A percentile compares a stretch with the other conserved stretches of the same genome.
Conservation (phyloP, 92 coral and sea anemone genomes). For the Heteractis magnifica region DNA sequence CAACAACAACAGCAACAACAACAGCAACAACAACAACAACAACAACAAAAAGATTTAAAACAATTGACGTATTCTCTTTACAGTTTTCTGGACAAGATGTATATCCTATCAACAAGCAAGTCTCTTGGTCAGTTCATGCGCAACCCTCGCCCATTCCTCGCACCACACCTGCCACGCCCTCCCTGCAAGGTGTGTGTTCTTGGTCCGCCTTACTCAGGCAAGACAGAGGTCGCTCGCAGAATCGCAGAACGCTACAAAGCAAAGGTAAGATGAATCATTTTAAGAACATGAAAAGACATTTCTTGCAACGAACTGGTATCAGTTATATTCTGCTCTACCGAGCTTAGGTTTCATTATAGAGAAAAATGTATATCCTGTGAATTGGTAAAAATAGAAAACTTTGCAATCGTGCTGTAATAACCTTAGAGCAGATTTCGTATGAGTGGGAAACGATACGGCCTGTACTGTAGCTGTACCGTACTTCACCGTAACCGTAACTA, state of each 20-base stretch:
- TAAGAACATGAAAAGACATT: neutral
- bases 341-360: neutral
- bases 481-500: no score
- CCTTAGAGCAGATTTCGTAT: no score
- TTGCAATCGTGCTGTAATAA: no score
- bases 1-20: no score
- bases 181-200: constrained; percentile 92
- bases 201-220: constrained; percentile 96
- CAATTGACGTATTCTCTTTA: neutral
- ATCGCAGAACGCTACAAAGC: constrained; percentile 85
- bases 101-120: constrained; percentile 79
- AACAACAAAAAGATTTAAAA: no score
- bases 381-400: no score
- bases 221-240: constrained; percentile 70
- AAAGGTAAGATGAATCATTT: constrained; percentile 49
- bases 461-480: no score
- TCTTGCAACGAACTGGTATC: neutral
- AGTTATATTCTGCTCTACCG: no score
- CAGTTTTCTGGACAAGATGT: constrained; percentile 91
- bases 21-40: no score
- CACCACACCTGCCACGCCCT: constrained; percentile 80
- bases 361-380: no score
- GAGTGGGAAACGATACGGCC: no score
- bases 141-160: constrained; percentile 82
- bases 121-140: constrained; percentile 84